Conservation (phyloP, 92 coral and sea anemone species). For the Anthopleura xanthogrammica region DNA sequence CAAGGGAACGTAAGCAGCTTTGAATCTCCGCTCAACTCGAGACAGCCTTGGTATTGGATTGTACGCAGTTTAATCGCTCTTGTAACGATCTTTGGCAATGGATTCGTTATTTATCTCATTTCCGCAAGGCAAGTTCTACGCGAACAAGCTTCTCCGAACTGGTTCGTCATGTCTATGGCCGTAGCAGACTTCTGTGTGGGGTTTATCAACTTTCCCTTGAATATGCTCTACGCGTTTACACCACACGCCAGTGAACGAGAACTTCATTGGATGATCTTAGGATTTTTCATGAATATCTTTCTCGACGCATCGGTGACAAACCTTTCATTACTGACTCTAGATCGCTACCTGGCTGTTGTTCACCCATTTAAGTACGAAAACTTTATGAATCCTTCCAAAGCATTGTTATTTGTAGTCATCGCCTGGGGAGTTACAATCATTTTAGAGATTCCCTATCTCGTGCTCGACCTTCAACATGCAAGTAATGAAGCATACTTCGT, state of each 20-base stretch:
- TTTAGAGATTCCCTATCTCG: constrained; percentile 37
- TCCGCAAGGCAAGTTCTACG: constrained; percentile 28
- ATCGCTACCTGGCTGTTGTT: constrained; percentile 39
- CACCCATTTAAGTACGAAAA: constrained; percentile 42
- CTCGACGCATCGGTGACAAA: constrained; percentile 36
- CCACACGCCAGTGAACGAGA: not conserved
- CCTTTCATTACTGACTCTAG: constrained; percentile 28
- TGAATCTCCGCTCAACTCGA: constrained; percentile 13
- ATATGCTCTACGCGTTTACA: constrained; percentile 21
- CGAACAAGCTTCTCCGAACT: constrained; percentile 44
- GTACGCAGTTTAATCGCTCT: constrained; percentile 36
- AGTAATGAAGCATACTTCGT: constrained; percentile 17
- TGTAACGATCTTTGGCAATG: constrained; percentile 44
- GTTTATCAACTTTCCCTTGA: constrained; percentile 27
- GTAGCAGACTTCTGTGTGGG: constrained; percentile 42
- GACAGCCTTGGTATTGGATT: constrained; percentile 39
- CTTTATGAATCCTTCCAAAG: constrained; percentile 23
- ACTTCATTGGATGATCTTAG: constrained; percentile 14
- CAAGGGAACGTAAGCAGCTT: not conserved
- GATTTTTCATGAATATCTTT: constrained; percentile 19
- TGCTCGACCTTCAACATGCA: constrained; percentile 28
- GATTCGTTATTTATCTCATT: constrained; percentile 37
- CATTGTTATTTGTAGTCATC: not conserved
- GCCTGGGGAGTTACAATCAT: constrained; percentile 36
- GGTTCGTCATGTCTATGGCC: constrained; percentile 45